Conservation (phyloP, 2,797 vertebrate species). For the Valencia hispanica region DNA sequence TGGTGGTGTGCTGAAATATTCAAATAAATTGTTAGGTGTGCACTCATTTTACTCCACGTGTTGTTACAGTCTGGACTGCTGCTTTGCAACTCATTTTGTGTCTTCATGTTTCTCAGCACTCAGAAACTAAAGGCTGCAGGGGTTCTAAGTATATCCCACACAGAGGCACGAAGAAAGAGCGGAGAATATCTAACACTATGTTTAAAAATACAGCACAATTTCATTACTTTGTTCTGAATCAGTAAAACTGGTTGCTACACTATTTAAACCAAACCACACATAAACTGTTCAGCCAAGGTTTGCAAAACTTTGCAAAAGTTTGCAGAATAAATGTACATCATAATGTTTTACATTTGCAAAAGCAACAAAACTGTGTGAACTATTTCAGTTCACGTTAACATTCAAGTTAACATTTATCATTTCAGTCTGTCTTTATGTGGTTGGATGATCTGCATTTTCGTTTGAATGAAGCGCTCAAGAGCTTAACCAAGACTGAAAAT, state of each 20-base stretch:
- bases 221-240: too few species aligned
- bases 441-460: not conserved
- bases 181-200: not conserved
- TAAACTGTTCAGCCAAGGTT: not conserved
- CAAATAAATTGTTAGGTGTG: not conserved
- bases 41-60: not conserved
- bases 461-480: not conserved
- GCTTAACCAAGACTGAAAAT: not conserved
- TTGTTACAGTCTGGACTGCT: not conserved
- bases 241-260: not conserved
- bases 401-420: not conserved
- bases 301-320: not conserved
- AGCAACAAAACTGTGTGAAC: not conserved
- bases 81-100: not conserved
- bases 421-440: not conserved
- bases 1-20: not conserved
- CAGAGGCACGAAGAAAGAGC: too few species aligned
- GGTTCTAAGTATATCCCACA: not conserved
- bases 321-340: not conserved
- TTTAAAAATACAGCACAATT: not conserved
- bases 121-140: not conserved
- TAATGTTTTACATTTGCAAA: not conserved
- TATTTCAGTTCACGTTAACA: not conserved
- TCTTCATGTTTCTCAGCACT: not conserved
- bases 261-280: not conserved